Evolutionary conservation across 2,797 vertebrate species (phyloP).

Genomic region (Sebastolobus altivelis): DNA sequence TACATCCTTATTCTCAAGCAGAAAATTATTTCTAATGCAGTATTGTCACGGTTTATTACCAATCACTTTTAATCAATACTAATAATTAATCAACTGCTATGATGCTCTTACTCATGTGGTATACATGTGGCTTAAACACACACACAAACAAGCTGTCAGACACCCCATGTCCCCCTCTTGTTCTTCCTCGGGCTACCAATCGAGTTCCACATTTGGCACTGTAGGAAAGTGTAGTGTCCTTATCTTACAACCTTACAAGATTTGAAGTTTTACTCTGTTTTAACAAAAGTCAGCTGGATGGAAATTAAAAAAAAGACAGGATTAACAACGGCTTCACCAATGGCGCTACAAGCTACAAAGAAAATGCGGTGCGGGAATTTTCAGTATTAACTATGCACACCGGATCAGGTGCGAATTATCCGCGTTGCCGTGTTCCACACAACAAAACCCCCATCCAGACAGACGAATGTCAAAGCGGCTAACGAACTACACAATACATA

Average conservation of each 20-base stretch:
- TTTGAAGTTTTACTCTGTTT: neutral
- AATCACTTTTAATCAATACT: neutral
- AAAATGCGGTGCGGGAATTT: too few species aligned
- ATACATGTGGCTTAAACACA: neutral
- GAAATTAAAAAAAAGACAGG: neutral
- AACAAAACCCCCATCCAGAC: neutral
- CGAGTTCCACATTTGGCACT: fast-evolving
- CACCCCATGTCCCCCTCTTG: neutral
- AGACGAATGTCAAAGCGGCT: neutral
- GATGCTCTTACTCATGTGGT: neutral
- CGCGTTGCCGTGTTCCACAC: neutral
- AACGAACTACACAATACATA: neutral
- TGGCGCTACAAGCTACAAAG: too few species aligned
- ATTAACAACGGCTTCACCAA: neutral
- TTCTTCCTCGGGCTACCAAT: too few species aligned
- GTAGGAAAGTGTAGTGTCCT: neutral
- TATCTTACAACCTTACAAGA: neutral
- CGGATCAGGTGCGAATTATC: too few species aligned
- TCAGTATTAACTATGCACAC: too few species aligned
- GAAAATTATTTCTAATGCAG: neutral
- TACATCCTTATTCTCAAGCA: neutral
- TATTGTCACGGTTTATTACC: neutral
- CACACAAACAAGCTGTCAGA: neutral
- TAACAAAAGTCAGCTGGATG: neutral
- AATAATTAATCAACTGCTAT: neutral